Base-by-base conservation (phyloP, 2,888 invertebrate genomes). In the Andrena bicolor region DNA sequence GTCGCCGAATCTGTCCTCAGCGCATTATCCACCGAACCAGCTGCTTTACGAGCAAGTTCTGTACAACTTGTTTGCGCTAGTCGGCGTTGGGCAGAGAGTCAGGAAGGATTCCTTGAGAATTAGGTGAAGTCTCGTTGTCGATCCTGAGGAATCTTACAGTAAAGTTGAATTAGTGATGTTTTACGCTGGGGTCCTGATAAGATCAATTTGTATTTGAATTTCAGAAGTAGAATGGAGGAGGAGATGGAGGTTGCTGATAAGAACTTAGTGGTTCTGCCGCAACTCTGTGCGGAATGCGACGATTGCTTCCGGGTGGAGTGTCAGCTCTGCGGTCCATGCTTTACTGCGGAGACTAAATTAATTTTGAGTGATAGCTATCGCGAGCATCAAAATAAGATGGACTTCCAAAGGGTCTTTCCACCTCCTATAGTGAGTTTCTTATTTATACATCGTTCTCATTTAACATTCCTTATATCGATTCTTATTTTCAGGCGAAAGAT, bases 1-100 rank as follows among this genome's bases (percentile, higher is more conserved):
- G 99, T 99, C 99, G 16, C 99, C 99, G 0, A 99, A 99, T 95
- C 95, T 99, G 77, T 98, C 98, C 0, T 98, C 99, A 0, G 97
- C 97, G 0, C 99, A 99, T 94, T 99, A 97, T 93, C 96, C 97
- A n/a, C 97, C 96, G 0, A 99, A 99, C 94, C 95, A 96, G 83
- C 93, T 98, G 35, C 94, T 99, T 0, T 99, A 99, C 91, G 98
- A 99, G 90, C 99, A 99, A 94, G 97, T 99, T 0, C 91, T 99
- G 13, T 98, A 97, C 93, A 98, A 97, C 94, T 92, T 98, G 35
- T 95, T 99, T 72, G 96, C 96, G 30, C 92, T 99, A 51, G 96
- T 97, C 7, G 99, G 99, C 0, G 94, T 99, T 13, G 95, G 95
- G 4, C 95, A 95, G 72, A 93, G 95, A 90, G 91, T 95, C 0